Evolutionary conservation across 2,888 invertebrate genomes (phyloP).

Genomic region (Alentia gelatinosa): DNA sequence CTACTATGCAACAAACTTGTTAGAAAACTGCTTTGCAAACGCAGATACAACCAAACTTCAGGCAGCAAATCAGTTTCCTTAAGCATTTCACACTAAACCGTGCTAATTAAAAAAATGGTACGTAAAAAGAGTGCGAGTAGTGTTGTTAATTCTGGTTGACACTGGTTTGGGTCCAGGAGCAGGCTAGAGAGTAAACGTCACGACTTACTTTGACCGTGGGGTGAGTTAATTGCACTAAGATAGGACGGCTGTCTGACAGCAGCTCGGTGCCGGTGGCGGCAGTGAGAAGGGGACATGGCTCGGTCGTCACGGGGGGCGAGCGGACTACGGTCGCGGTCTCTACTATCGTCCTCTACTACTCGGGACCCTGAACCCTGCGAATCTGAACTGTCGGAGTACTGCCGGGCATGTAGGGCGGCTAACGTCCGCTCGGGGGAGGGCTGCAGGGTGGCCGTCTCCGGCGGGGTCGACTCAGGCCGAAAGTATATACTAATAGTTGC

Average conservation of each 20-base stretch:
- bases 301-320: conserved; percentile 23
- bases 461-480: conserved; percentile 46
- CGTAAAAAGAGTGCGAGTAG: conserved; percentile 1
- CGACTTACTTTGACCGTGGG: conserved; percentile 63
- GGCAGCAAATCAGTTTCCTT: not conserved
- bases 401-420: not conserved
- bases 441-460: conserved; percentile 50
- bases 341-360: not conserved
- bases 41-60: not conserved
- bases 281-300: conserved; percentile 13
- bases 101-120: not conserved
- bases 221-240: conserved; percentile 76
- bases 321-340: conserved; percentile 47
- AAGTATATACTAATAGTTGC: conserved; percentile 63
- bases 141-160: not conserved
- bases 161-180: conserved; percentile 20
- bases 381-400: conserved; percentile 41
- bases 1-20: not conserved
- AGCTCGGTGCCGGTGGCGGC: conserved; percentile 6
- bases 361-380: conserved; percentile 24
- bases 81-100: not conserved
- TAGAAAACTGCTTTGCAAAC: conserved; percentile 25
- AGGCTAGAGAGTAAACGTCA: not conserved
- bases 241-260: conserved; percentile 76
- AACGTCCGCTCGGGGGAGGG: conserved; percentile 56